Percentiles rank a stretch among this genome's conserved stretches.
Conservation (phyloP, 2,797 vertebrate genomes). For the Melanogrammus aeglefinus region DNA sequence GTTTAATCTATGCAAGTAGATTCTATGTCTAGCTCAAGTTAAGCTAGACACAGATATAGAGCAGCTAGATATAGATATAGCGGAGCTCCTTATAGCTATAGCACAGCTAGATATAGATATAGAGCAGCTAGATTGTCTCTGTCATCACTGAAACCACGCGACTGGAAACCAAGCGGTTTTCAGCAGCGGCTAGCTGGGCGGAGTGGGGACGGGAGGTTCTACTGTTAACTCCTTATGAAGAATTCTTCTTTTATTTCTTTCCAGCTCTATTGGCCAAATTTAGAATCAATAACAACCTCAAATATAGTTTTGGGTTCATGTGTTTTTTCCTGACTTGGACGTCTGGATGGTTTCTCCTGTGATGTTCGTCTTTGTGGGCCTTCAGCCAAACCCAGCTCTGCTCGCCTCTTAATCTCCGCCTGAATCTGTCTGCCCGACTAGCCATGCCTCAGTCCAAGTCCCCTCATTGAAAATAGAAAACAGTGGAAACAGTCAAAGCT, state of each 20-base stretch:
- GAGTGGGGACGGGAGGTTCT: neutral
- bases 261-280: constrained; percentile 5
- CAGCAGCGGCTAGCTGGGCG: neutral
- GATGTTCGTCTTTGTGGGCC: neutral
- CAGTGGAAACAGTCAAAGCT: neutral
- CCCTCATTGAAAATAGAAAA: neutral
- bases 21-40: neutral
- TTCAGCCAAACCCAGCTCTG: neutral
- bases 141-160: neutral
- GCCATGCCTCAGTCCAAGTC: neutral
- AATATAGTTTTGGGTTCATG: neutral
- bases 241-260: constrained; percentile 1
- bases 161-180: neutral
- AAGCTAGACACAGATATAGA: too few relatives aligned
- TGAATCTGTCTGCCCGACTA: neutral
- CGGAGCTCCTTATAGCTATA: too few relatives aligned
- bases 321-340: neutral
- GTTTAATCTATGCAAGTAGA: neutral
- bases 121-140: neutral
- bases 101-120: neutral
- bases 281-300: constrained; percentile 7
- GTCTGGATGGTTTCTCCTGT: neutral
- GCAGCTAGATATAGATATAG: too few relatives aligned
- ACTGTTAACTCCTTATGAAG: neutral
- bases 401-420: neutral